Percentiles rank a stretch among this genome's conserved stretches.
Conservation (phyloP, 2,888 invertebrate species). For the Nomada flava region DNA sequence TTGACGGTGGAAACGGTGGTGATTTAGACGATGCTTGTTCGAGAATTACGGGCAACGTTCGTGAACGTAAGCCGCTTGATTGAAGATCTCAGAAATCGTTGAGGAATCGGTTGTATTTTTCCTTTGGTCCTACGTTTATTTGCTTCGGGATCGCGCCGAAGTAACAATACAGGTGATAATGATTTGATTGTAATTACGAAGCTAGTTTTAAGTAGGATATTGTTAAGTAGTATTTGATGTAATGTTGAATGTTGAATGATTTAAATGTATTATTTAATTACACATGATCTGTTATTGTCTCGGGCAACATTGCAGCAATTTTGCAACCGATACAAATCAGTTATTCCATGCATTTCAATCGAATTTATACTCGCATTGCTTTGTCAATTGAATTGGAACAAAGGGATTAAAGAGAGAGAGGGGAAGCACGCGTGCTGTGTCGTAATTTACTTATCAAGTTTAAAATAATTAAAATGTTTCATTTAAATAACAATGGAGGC, state of each 20-base stretch:
- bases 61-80: neutral
- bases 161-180: too few species aligned
- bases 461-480: neutral
- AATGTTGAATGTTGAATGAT: too few species aligned
- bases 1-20: neutral
- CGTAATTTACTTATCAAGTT: conserved; percentile 4
- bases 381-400: conserved; percentile 3
- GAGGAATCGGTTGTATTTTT: neutral
- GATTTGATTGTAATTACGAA: too few species aligned
- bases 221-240: neutral
- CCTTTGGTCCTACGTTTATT: too few species aligned
- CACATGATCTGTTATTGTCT: neutral
- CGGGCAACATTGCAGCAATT: neutral
- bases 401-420: neutral
- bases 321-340: neutral
- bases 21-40: neutral
- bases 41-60: too few species aligned
- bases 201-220: neutral
- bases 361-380: neutral
- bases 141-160: too few species aligned
- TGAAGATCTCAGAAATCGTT: neutral
- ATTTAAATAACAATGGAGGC: neutral
- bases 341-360: neutral
- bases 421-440: neutral
- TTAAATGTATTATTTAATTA: neutral